These are phyloP conservation scores for Eupithecia abbreviata DNA, from an alignment of 2,888 invertebrate species.

Conservation along the genomic window DNA sequence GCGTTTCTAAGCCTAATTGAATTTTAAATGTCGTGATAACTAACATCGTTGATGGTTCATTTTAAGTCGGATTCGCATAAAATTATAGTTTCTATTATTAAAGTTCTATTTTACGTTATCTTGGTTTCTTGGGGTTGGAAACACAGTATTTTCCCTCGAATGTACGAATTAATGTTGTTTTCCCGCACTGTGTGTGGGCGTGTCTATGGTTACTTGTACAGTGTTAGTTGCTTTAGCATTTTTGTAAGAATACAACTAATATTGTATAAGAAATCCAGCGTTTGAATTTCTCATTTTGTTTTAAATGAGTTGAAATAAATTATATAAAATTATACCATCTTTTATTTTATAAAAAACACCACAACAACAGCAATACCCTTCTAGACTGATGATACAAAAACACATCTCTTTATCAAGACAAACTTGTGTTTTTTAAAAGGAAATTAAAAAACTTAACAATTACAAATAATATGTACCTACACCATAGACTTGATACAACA, in stretches of 20 bases:
- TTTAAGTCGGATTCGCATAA: neutral
- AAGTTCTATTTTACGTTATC: neutral
- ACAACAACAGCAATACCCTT: neutral
- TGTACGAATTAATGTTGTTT: conserved; percentile 54
- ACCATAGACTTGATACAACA: neutral
- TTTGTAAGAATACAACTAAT: conserved; percentile 61
- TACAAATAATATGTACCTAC: neutral
- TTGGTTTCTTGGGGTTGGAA: conserved; percentile 5
- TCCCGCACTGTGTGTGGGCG: conserved; percentile 63
- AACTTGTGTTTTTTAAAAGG: neutral
- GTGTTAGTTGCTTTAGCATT: conserved; percentile 58
- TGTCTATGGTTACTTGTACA: conserved; percentile 61
- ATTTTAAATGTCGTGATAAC: neutral
- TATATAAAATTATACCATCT: conserved; percentile 65
- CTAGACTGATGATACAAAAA: neutral
- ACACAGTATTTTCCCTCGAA: conserved; percentile 45
- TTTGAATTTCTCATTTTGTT: conserved; percentile 77
- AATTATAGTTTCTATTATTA: conserved; percentile 9
- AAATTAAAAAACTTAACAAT: neutral
- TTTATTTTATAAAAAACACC: conserved; percentile 49
- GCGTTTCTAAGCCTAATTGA: conserved; percentile 14
- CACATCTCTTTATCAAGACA: neutral
- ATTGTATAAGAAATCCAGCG: conserved; percentile 65
- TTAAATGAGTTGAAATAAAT: conserved; percentile 81
- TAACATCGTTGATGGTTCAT: neutral